These are phyloP conservation scores for Acanthosepion pharaonis DNA, from an alignment of 2,888 invertebrate genomes.

Conservation along the genomic window DNA sequence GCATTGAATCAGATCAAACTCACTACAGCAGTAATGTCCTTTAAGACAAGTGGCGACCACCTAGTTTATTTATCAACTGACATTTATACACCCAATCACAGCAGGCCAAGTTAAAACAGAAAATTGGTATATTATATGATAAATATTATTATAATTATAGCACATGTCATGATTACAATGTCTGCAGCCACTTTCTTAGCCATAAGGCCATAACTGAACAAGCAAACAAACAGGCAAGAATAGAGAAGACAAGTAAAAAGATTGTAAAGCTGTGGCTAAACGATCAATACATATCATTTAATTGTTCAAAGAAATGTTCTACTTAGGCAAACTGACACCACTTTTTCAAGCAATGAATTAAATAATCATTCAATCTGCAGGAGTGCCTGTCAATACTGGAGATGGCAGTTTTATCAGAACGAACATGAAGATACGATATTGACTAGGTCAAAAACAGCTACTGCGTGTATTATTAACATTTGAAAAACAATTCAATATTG, in stretches of 20 bases:
- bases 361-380: constrained; percentile 11
- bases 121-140: too few species aligned
- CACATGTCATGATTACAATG: neutral
- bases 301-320: neutral
- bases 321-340: neutral
- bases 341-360: neutral
- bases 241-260: neutral
- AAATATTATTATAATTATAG: neutral
- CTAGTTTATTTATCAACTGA: too few species aligned
- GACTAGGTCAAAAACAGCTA: neutral
- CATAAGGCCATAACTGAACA: neutral
- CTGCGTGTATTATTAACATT: neutral
- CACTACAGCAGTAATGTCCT: too few species aligned
- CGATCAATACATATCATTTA: neutral
- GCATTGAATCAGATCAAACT: too few species aligned
- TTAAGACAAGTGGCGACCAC: too few species aligned
- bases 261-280: neutral
- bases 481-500: neutral
- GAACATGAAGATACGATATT: neutral
- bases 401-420: neutral
- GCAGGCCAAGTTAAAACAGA: too few species aligned
- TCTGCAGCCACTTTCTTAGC: neutral
- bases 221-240: neutral
- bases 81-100: too few species aligned
- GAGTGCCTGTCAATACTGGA: neutral